These are phyloP conservation scores for Podarcis raffonei DNA, from an alignment of 2,113 vertebrate species.

Conservation along the genomic window DNA sequence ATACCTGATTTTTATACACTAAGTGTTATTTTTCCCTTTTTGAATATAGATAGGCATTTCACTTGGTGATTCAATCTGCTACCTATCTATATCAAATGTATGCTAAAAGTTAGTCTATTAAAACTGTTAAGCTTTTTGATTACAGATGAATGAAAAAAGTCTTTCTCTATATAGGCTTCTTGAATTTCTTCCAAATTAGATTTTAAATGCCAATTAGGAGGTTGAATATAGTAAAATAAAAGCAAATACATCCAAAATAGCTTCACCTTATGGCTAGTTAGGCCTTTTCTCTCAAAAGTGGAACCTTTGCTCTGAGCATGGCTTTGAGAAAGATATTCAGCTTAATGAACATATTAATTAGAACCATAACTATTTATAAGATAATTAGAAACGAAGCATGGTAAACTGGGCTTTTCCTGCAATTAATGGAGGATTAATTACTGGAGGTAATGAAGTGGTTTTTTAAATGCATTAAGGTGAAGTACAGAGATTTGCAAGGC, in stretches of 20 bases:
- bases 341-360: slow-evolving; percentile 99
- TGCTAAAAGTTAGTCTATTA: slow-evolving; percentile 77
- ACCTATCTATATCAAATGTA: slow-evolving; percentile 70
- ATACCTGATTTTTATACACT: not conserved
- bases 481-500: slow-evolving; percentile 98
- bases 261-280: slow-evolving; percentile 99
- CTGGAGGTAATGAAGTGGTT: slow-evolving; percentile 99
- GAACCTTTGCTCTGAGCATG: slow-evolving; percentile 98
- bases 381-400: slow-evolving; percentile 99
- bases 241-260: slow-evolving; percentile 97
- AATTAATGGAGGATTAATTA: slow-evolving; percentile 99
- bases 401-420: slow-evolving; percentile 99
- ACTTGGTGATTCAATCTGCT: slow-evolving; percentile 67
- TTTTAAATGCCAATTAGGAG: slow-evolving; percentile 99
- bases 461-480: slow-evolving; percentile 99
- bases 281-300: slow-evolving; percentile 90
- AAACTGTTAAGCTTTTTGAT: slow-evolving; percentile 78
- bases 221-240: slow-evolving; percentile 99
- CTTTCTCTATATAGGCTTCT: slow-evolving; percentile 88
- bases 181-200: slow-evolving; percentile 99
- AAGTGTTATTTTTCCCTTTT: not conserved
- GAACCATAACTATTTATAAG: slow-evolving; percentile 99
- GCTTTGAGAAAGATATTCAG: slow-evolving; percentile 99
- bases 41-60: slow-evolving; percentile 28
- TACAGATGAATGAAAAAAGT: slow-evolving; percentile 57